A percentile compares a stretch with the other conserved stretches of the same genome.
Conservation (phyloP, 37 sponge, comb jelly and placozoan genomes). For the Haliclona indistincta region DNA sequence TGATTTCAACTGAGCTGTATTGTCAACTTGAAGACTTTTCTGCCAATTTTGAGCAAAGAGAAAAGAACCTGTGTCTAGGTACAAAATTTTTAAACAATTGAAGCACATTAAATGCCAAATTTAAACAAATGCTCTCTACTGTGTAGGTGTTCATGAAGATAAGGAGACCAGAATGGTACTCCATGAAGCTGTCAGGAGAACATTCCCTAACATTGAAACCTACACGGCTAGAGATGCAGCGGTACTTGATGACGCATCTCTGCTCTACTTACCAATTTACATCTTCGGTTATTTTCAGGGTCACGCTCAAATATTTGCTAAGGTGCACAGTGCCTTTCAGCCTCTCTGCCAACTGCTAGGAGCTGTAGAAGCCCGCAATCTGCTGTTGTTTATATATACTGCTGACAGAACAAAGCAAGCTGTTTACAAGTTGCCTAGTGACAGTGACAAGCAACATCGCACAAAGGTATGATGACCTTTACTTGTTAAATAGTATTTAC, state of each 20-base stretch:
- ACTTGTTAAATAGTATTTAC: neutral
- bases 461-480: conserved; percentile 8
- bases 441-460: conserved; percentile 26
- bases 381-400: conserved; percentile 2
- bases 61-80: neutral
- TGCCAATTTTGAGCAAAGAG: too few relatives aligned
- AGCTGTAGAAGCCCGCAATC: neutral
- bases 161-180: conserved; percentile 7
- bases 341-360: conserved; percentile 9
- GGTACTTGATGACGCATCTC: neutral
- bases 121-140: neutral
- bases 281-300: conserved; percentile 3
- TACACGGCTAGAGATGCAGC: conserved; percentile 4
- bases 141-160: conserved; percentile 18
- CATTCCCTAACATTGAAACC: conserved; percentile 27
- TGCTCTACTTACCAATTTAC: neutral
- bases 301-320: neutral
- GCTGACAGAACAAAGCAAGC: neutral
- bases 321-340: conserved; percentile 11
- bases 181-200: conserved; percentile 18
- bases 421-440: neutral
- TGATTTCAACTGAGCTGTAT: neutral
- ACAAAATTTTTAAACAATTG: neutral
- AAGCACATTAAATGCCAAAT: neutral
- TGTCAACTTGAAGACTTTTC: neutral